Base-by-base conservation (phyloP, 2,888 invertebrate genomes). In the Leptothorax acervorum region DNA sequence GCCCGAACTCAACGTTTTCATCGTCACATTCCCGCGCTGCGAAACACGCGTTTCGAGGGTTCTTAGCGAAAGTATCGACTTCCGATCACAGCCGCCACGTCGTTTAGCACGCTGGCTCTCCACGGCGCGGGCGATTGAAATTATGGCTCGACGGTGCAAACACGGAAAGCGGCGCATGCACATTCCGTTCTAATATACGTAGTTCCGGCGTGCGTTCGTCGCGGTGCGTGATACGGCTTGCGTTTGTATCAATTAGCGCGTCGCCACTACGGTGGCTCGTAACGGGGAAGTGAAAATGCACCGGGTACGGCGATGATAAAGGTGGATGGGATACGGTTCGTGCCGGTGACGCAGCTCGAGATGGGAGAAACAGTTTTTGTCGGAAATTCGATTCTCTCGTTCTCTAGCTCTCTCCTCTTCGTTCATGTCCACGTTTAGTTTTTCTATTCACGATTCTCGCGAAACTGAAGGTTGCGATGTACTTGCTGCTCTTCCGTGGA, bases 241-340 rank as follows among this genome's bases (percentile, higher is more conserved):
- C 86, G 82, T 87, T 87, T 79, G 87, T 87, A 87, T 87, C 87
- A 87, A 87, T 87, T 87, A 87, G 65, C 73, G 28, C 48, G 76
- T 66, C 74, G 82, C 62, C 57, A 42, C 62, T 6, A 35, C 63
- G 79, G 4, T 60, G 35, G 39, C 48, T 60, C 48, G 60, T 12
- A 48, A 53, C 35, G 66, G 39, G 18, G 8, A 39, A 39, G 42
- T 23, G 53, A 42, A 85, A 65, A 60, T 57, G 42, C 60, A 60
- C 28, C 51, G 66, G 68, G 9, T 42, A 28, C 31, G 65, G 15
- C 28, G 68, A 68, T 57, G 48, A 82, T 74, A 71, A 79, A 82
- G 79, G 78, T 63, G n/a, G 28, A 78, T 63, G 15, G 18, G 53
- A 71, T 78, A 70, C 55, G n/a, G 23, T 45, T 35, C 79, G 60